Evolutionary conservation across 2,797 vertebrate genomes (phyloP).

Genomic region (Okamejei kenojei): DNA sequence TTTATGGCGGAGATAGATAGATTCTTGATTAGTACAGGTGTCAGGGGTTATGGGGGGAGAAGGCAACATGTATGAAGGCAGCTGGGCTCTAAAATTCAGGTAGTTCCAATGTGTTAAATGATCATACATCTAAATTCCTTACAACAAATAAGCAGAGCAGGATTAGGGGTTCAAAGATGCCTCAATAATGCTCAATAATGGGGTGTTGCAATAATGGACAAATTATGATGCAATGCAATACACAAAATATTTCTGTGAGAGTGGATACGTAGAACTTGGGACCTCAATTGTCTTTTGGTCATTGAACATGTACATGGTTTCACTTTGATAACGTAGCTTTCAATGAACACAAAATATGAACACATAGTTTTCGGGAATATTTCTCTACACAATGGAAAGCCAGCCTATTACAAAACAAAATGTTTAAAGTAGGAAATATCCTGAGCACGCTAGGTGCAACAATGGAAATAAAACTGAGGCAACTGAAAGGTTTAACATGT

Average conservation of each 20-base stretch:
- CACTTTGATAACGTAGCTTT: background rate
- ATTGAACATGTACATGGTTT: background rate
- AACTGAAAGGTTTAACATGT: background rate
- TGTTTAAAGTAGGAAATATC: background rate
- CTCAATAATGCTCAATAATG: too few relatives aligned
- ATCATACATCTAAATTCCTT: too few relatives aligned
- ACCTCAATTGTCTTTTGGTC: background rate
- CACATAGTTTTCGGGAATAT: too few relatives aligned
- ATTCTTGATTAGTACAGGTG: too few relatives aligned
- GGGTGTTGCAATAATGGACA: background rate
- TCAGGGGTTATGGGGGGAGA: too few relatives aligned
- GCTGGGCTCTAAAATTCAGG: background rate
- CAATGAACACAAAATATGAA: background rate
- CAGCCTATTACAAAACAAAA: background rate
- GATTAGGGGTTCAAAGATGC: too few relatives aligned
- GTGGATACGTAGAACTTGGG: background rate
- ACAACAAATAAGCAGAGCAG: too few relatives aligned
- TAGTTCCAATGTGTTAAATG: background rate
- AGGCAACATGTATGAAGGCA: too few relatives aligned
- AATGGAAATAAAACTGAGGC: background rate
- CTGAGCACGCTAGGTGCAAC: background rate
- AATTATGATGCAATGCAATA: background rate
- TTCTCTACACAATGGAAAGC: too few relatives aligned
- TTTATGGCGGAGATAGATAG: too few relatives aligned
- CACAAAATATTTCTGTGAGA: background rate